phyloP scores from a whole-genome alignment of 2,797 vertebrate species.

The Scyliorhinus canicula region DNA sequence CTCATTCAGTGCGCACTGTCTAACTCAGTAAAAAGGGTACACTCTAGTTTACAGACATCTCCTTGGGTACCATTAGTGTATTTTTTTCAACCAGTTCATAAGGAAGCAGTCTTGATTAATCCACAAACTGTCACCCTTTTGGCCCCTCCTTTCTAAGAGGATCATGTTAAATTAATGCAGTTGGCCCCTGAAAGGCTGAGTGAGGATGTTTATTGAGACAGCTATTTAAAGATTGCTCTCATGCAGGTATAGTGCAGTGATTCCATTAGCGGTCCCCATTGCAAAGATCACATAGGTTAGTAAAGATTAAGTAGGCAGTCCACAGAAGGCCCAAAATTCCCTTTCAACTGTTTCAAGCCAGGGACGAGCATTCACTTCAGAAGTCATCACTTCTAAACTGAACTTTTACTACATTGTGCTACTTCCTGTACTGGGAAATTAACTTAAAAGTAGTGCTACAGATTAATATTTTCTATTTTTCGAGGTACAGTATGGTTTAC shows the following conservation, averaged over 20 bases:
- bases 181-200: background rate
- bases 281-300: background rate
- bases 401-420: background rate
- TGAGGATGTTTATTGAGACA: background rate
- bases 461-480: background rate
- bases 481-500: background rate
- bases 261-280: background rate
- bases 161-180: background rate
- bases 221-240: background rate
- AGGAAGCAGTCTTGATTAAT: background rate
- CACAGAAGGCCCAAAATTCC: background rate
- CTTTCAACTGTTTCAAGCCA: background rate
- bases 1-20: background rate
- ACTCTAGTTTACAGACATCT: background rate
- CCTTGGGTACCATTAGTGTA: background rate
- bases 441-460: background rate
- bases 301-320: conserved; percentile 13
- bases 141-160: background rate
- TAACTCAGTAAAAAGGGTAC: background rate
- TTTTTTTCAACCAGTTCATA: background rate
- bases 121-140: background rate
- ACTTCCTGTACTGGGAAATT: background rate
- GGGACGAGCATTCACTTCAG: background rate
- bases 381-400: background rate
- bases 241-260: background rate